phyloP scores from a whole-genome alignment of 1,140 invertebrate genomes.

The Paralvinella palmiformis region DNA sequence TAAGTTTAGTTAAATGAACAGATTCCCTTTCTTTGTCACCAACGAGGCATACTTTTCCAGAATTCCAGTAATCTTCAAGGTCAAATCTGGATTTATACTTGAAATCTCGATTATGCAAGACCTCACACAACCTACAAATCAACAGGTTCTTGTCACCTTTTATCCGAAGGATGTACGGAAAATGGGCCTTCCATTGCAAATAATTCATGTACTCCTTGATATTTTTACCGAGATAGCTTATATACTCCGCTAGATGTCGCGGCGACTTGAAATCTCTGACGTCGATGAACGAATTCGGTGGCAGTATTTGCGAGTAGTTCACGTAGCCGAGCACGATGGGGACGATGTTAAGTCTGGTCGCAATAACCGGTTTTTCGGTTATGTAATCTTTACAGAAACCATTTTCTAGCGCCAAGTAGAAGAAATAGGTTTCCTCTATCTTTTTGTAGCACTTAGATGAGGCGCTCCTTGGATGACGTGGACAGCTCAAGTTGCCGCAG shows the following conservation, averaged over 20 bases:
- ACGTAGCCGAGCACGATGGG: conserved; percentile 46
- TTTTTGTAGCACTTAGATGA: conserved; percentile 61
- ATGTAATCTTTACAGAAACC: conserved; percentile 21
- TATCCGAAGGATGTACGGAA: too few relatives aligned
- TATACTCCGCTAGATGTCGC: conserved; percentile 75
- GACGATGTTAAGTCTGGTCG: conserved; percentile 24
- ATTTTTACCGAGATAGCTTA: conserved; percentile 51
- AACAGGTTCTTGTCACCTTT: too few relatives aligned
- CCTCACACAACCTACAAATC: too few relatives aligned
- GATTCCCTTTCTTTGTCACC: too few relatives aligned
- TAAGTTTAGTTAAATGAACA: too few relatives aligned
- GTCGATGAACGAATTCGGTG: conserved; percentile 76
- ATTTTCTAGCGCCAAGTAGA: conserved; percentile 31
- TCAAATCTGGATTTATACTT: too few relatives aligned
- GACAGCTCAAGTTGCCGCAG: conserved; percentile 59
- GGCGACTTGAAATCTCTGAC: conserved; percentile 87
- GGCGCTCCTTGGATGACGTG: conserved; percentile 65
- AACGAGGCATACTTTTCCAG: too few relatives aligned
- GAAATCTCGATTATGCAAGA: too few relatives aligned
- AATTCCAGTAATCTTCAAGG: too few relatives aligned
- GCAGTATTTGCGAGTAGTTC: conserved; percentile 36
- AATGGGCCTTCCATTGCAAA: conserved; percentile 50
- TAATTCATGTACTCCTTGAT: conserved; percentile 48
- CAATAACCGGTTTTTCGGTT: conserved; percentile 17
- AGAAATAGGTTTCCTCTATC: conserved; percentile 58